Base-by-base conservation (phyloP, 1,140 invertebrate genomes). In the Trichoplusia ni region DNA sequence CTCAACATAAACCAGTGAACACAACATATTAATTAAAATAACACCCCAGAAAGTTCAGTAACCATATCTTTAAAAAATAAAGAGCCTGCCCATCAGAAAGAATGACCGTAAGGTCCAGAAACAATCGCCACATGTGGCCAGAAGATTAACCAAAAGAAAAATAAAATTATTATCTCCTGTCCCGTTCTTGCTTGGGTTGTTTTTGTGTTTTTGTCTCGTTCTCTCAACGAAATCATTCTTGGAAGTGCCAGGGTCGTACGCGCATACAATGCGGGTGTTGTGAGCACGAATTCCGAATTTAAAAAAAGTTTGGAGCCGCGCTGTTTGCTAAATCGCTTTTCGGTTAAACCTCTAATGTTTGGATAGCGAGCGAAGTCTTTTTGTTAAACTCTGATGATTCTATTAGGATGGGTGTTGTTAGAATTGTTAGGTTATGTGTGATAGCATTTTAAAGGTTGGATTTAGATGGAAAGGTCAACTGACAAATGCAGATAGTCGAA, bases 91-190 rank as follows among this genome's bases (percentile, higher is more conserved):
- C 70, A 78, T 73, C 75, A 65, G 59, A 69, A 58, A 75, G 80
- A 82, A 75, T 89, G 86, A 86, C 86, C 86, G 82, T 85, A 89
- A 81, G 82, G 84, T 86, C 86, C 83, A 78, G 79, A 77, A 85
- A 85, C 84, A 89, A 86, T 84, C 84, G 79, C 85, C 86, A 89
- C 86, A 89, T 89, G 86, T 89, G 84, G 85, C 74, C 84, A 25
- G 82, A 78, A 84, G 82, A 87, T 87, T 87, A 86, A 88, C 59
- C 73, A 83, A 88, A 88, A 86, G 83, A 83, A 88, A 86, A 86
- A 87, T 78, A 87, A 87, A 85, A 84, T 81, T 81, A 78, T 83
- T 79, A 77, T 79, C 64, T 25, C 18, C 29, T 47, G 11, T 81
- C 83, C 23, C 77, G 49, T 51, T 85, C 71, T 68, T 3, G 7